phyloP scores from a whole-genome alignment of 2,113 vertebrate species.

The Dasypus novemcinctus region DNA sequence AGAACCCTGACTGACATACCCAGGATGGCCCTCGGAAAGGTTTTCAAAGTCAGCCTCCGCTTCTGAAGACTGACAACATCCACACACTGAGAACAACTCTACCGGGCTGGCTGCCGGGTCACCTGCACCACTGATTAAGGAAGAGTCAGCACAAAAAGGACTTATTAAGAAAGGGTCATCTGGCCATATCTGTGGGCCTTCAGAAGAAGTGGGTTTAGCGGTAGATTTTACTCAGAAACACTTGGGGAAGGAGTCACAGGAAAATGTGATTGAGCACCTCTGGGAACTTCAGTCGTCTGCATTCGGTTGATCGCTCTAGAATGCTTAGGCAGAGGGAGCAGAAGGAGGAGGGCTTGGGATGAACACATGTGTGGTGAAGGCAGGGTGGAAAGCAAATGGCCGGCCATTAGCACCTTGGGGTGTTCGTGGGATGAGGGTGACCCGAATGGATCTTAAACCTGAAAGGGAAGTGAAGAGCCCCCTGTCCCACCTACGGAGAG shows the following conservation, averaged over 20 bases:
- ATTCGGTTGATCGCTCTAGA: not conserved
- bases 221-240: not conserved
- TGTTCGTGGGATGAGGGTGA: not conserved
- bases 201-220: constrained; percentile 37
- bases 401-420: not conserved
- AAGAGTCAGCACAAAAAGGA: constrained; percentile 57
- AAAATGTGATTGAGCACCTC: not conserved
- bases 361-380: not conserved
- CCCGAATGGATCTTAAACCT: not conserved
- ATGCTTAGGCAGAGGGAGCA: not conserved
- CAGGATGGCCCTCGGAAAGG: not conserved
- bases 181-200: not conserved
- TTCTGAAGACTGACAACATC: constrained; percentile 34
- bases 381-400: not conserved
- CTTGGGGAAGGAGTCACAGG: not conserved
- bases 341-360: not conserved
- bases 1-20: too few species aligned
- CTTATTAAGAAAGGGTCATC: constrained; percentile 56
- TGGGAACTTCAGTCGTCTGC: not conserved
- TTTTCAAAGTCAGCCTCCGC: constrained; percentile 5
- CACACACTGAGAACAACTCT: not conserved
- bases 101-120: not conserved
- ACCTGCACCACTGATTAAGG: constrained; percentile 56
- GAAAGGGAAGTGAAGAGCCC: not conserved
- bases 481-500: not conserved